Conservation (phyloP, 2,888 invertebrate genomes). For the Argyresthia goedartella region DNA sequence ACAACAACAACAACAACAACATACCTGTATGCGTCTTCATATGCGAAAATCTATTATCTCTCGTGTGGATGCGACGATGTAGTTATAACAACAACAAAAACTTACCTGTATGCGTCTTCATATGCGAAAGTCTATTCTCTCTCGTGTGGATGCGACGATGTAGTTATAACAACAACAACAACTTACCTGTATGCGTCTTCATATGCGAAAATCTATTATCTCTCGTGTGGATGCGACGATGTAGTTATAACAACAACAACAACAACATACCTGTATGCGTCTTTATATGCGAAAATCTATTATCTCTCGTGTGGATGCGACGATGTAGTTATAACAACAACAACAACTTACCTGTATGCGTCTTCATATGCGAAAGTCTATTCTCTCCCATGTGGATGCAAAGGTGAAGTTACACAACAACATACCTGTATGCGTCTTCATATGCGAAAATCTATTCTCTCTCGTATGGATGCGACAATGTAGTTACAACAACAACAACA, state of each 20-base stretch:
- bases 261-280: not conserved
- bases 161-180: no score
- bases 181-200: no score
- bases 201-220: not conserved
- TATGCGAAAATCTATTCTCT: no score
- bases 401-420: no score
- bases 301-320: not conserved
- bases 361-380: slow-evolving; percentile 86
- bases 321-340: no score
- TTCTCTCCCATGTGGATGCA: no score
- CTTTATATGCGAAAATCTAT: not conserved
- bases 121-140: not conserved
- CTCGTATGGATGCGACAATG: slow-evolving; percentile 90
- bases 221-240: not conserved
- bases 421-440: no score
- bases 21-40: slow-evolving; percentile 86
- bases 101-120: no score
- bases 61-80: not conserved
- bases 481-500: no score
- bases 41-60: slow-evolving; percentile 81
- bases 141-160: not conserved
- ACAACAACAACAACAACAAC: no score
- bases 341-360: slow-evolving; percentile 83
- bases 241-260: no score
- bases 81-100: no score